Evolutionary conservation across 1,140 invertebrate species (phyloP).

Genomic region (Microvelia longipes): DNA sequence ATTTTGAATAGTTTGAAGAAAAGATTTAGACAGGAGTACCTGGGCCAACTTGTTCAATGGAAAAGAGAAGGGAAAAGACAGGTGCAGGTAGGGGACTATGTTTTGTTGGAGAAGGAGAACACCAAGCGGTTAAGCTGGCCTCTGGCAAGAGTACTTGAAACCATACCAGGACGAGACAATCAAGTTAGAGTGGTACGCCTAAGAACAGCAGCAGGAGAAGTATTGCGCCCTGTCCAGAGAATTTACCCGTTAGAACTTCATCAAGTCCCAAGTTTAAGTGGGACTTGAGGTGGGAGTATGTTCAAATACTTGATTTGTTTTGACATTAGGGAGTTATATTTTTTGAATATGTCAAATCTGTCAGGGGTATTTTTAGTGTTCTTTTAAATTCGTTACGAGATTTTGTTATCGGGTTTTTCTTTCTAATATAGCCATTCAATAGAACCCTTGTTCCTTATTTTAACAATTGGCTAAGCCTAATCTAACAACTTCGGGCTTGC

Average conservation of each 20-base stretch:
- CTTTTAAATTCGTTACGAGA: no score
- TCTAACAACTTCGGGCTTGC: no score
- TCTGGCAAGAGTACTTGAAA: constrained; percentile 19
- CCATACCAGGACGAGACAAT: constrained; percentile 22
- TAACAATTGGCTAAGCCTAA: no score
- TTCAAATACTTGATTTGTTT: no score
- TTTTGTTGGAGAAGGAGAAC: constrained; percentile 19
- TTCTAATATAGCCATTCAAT: no score
- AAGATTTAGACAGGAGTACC: constrained; percentile 8
- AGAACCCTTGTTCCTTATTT: no score
- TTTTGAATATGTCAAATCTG: no score
- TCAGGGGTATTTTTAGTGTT: no score
- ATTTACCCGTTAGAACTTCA: constrained; percentile 7
- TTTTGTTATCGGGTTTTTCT: no score
- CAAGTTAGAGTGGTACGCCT: constrained; percentile 18
- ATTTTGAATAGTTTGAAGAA: constrained; percentile 5
- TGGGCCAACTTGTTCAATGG: constrained; percentile 1
- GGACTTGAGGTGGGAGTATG: no score
- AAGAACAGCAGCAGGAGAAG: constrained; percentile 15
- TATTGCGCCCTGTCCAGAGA: constrained; percentile 5
- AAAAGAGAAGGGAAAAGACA: background rate
- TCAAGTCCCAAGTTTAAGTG: no score
- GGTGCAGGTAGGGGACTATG: constrained; percentile 12
- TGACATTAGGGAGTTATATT: no score
- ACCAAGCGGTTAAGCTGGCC: constrained; percentile 23